Conservation (phyloP, 2,888 invertebrate species). For the Agapostemon virescens region DNA sequence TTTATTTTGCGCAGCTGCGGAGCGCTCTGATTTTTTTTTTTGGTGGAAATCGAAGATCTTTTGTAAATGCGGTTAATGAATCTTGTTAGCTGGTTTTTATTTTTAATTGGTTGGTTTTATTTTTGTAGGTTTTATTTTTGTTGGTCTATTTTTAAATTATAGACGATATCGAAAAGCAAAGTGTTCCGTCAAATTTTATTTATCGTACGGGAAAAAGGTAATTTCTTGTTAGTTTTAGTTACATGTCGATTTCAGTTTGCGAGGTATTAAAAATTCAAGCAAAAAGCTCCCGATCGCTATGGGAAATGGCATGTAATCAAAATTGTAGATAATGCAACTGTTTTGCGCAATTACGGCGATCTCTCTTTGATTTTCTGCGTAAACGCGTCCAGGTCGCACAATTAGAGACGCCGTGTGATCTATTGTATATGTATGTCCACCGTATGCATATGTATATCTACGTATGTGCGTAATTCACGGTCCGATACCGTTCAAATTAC, state of each 20-base stretch:
- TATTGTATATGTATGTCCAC: background rate
- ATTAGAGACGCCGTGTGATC: background rate
- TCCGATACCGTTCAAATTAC: constrained; percentile 21
- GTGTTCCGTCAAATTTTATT: no score
- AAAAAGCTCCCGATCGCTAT: background rate
- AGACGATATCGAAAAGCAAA: no score
- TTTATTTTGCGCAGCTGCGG: background rate
- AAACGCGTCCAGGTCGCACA: background rate
- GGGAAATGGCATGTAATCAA: background rate
- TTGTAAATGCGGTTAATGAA: background rate
- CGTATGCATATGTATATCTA: constrained; percentile 1
- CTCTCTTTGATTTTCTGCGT: constrained; percentile 1
- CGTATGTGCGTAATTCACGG: constrained; percentile 16
- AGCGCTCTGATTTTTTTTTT: background rate
- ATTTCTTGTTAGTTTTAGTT: no score
- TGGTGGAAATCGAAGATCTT: background rate
- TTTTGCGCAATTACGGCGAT: background rate
- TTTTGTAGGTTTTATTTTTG: no score
- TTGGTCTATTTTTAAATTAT: no score
- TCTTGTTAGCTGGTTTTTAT: background rate
- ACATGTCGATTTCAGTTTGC: no score
- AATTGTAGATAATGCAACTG: background rate
- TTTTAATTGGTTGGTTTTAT: no score
- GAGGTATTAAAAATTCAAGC: no score
- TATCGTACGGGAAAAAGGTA: no score